Evolutionary conservation across 1,140 invertebrate genomes (phyloP), one percentile per base, ranked within the genome.

Genomic region (Cotesia chilonis): DNA sequence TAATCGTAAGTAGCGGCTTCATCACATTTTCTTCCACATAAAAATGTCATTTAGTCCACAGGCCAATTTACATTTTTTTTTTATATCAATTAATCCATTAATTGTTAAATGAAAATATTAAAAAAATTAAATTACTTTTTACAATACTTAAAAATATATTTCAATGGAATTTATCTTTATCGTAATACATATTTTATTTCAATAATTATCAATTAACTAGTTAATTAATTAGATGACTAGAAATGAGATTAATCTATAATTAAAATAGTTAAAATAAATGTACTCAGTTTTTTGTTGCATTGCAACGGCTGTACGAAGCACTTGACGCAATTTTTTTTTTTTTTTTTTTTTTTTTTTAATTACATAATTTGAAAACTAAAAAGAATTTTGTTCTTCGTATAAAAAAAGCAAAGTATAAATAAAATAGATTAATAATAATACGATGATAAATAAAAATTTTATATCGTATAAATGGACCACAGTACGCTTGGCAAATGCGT

Each of bases 211-310:
- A 17, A 9, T 47, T 5, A 47, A 59, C 12, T 20, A 17, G n/a
- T 10, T 59, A 59, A 59, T 59, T 20, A 20, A 59, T 59, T 63
- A 63, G 12, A 63, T 63, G 60, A 63, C 60, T 63, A 63, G 60
- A 63, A 63, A 63, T 47, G 41, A 47, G 6, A 47, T 47, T 47
- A 47, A 47, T 47, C 4, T 47, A 47, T 10, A 47, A 47, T 9
- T 47, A 47, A 47, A 47, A 47, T 47, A 47, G 41, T 47, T 47
- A 6, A 47, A 47, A 47, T 47, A 47, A 47, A 47, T 28, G 28
- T 28, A 28, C 5, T 47, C 41, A 47, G 41, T 47, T 47, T 47
- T 47, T 47, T 7, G 41, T 47, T 47, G 41, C 41, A 47, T 47
- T 47, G 41, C 41, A 47, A 47, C 6, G 41, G 41, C 41, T 6